phyloP scores from a whole-genome alignment of 2,113 vertebrate species.

The Prunella himalayana region DNA sequence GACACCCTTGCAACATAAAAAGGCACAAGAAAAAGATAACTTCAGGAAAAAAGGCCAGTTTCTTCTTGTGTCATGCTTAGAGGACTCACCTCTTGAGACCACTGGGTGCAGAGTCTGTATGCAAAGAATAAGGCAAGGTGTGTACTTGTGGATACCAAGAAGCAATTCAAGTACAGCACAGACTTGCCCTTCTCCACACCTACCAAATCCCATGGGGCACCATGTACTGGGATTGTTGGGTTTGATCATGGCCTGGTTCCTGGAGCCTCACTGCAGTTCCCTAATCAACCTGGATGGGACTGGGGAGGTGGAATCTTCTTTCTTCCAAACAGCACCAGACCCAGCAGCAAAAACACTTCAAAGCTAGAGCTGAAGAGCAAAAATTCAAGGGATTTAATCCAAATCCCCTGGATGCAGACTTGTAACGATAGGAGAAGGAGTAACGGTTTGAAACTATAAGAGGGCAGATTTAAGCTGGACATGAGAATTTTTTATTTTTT shows the following conservation, averaged over 20 bases:
- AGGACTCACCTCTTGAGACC: background rate
- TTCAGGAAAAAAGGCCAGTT: background rate
- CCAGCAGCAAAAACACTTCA: background rate
- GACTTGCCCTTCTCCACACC: background rate
- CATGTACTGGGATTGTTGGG: accelerated
- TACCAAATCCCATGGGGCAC: background rate
- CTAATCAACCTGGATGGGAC: background rate
- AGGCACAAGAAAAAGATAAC: background rate
- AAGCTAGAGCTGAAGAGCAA: background rate
- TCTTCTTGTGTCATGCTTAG: background rate
- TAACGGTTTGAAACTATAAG: background rate
- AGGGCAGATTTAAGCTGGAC: background rate
- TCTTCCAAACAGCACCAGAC: background rate
- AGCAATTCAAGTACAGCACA: background rate
- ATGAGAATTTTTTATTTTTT: background rate
- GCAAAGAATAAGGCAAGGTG: background rate
- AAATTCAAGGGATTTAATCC: background rate
- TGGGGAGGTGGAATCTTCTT: background rate
- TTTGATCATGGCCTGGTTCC: background rate
- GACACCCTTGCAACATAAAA: background rate
- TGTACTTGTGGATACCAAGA: background rate
- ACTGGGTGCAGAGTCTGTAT: background rate
- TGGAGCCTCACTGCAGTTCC: accelerated
- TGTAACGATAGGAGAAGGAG: background rate
- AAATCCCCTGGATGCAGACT: background rate